Conservation (phyloP, 2,113 vertebrate genomes). For the Regulus satrapa region DNA sequence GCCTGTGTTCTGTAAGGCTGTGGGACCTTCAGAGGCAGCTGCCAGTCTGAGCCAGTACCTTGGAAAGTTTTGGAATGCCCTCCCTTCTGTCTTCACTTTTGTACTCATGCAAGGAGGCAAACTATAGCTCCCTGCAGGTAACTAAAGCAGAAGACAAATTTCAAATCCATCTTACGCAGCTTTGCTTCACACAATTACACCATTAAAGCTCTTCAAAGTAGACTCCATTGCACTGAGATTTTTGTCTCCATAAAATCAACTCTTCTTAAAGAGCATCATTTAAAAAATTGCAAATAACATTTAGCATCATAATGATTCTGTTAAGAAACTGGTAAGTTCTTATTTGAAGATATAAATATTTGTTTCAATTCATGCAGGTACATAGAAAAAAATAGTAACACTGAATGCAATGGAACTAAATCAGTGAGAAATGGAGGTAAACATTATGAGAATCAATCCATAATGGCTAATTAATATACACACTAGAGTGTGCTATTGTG, state of each 20-base stretch:
- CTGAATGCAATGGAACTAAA: background rate
- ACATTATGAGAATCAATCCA: background rate
- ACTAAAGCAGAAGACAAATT: background rate
- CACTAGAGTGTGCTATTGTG: conserved; percentile 47
- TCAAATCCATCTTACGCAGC: background rate
- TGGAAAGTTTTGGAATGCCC: background rate
- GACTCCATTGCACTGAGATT: background rate
- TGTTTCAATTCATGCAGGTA: background rate
- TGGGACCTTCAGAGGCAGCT: background rate
- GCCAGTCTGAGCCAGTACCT: background rate
- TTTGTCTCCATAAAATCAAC: background rate
- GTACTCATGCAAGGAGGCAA: background rate
- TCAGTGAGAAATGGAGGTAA: background rate
- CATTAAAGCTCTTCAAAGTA: background rate
- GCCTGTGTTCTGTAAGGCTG: background rate
- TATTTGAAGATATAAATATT: background rate
- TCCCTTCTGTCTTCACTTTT: background rate
- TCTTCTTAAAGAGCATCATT: background rate
- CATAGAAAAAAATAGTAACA: background rate
- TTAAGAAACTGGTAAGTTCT: background rate
- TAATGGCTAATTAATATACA: conserved; percentile 8
- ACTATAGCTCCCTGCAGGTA: background rate
- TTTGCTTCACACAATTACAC: background rate
- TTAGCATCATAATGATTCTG: background rate
- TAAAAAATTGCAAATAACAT: background rate